These are phyloP conservation scores for Palloptera scutellata DNA, from an alignment of 2,888 invertebrate species.

Conservation along the genomic window DNA sequence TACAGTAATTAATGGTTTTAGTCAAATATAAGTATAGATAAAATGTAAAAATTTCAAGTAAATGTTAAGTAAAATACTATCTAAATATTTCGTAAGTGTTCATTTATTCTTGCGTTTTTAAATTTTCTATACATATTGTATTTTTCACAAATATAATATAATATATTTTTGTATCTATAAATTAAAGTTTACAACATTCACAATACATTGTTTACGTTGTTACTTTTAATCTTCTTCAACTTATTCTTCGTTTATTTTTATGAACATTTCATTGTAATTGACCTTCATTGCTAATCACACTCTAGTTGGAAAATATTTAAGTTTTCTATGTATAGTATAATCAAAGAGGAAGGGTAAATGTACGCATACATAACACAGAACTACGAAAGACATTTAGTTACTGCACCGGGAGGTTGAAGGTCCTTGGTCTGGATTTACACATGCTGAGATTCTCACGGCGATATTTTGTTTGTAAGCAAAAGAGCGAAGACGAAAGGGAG, in stretches of 20 bases:
- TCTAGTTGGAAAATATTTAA: conserved; percentile 36
- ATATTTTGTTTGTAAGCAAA: too few species aligned
- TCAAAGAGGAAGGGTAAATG: too few species aligned
- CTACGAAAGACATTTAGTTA: too few species aligned
- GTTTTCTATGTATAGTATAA: conserved; percentile 21
- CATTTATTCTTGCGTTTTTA: conserved; percentile 7
- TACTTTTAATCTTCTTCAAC: conserved; percentile 22
- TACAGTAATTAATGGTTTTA: too few species aligned
- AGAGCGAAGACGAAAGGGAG: too few species aligned
- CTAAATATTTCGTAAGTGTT: neutral
- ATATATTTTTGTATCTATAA: conserved; percentile 11
- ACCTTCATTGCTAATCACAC: conserved; percentile 47
- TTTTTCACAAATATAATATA: neutral
- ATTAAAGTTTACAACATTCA: conserved; percentile 28
- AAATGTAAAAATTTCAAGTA: too few species aligned
- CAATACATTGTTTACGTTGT: conserved; percentile 27
- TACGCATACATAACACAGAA: too few species aligned
- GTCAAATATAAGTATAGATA: too few species aligned
- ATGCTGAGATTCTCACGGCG: too few species aligned
- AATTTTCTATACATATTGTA: conserved; percentile 4
- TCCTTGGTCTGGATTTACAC: too few species aligned
- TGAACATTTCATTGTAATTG: conserved; percentile 41
- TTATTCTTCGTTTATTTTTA: conserved; percentile 28
- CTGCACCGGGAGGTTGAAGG: too few species aligned
- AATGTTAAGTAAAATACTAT: too few species aligned